Conservation (phyloP, 2,113 vertebrate species). For the Sylvia atricapilla region DNA sequence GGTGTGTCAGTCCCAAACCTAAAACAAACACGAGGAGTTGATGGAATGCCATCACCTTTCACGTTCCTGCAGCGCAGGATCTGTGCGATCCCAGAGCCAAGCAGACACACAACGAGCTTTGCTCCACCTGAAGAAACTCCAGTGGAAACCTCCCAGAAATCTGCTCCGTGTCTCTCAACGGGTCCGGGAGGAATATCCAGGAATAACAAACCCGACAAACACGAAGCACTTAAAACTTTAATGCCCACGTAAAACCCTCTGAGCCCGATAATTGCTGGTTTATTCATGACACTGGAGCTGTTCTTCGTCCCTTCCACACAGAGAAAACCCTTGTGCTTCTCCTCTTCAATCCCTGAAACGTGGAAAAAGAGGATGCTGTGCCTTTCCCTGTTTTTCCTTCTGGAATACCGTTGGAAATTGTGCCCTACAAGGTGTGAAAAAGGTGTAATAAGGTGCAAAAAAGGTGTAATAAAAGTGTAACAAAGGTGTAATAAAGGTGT, state of each 20-base stretch:
- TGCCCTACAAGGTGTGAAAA: too few species aligned
- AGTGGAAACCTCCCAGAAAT: conserved; percentile 34
- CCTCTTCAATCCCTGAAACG: background rate
- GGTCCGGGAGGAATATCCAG: conserved; percentile 40
- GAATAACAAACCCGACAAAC: conserved; percentile 33
- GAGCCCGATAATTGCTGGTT: background rate
- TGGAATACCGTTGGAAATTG: background rate
- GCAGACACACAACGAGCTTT: background rate
- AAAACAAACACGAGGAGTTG: background rate
- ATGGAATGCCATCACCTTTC: background rate
- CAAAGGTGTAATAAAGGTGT: too few species aligned
- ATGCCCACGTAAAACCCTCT: background rate
- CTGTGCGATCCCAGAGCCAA: background rate
- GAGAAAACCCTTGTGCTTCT: background rate
- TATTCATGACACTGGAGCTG: background rate
- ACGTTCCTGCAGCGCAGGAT: background rate
- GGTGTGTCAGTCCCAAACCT: background rate
- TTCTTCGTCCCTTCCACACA: background rate
- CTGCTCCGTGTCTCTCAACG: conserved; percentile 29
- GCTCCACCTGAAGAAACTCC: background rate
- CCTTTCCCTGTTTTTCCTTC: background rate
- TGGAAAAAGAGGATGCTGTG: background rate
- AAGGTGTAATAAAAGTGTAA: too few species aligned
- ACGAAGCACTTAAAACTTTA: conserved; percentile 1
- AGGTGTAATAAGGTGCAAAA: too few species aligned